A percentile compares a stretch with the other conserved stretches of the same genome.
Conservation (phyloP, 2,888 invertebrate genomes). For the Xestia c-nigrum region DNA sequence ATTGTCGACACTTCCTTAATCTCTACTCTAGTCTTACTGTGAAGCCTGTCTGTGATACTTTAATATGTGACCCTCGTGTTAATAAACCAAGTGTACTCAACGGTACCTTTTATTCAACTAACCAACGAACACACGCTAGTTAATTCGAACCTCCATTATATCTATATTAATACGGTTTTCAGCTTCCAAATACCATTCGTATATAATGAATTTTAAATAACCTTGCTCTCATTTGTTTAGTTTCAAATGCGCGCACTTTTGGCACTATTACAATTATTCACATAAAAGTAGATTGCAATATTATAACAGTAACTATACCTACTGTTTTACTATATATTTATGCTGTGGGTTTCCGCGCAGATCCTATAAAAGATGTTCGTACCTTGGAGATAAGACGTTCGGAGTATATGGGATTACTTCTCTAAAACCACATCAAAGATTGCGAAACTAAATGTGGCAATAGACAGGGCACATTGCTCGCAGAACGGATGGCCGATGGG, state of each 20-base stretch:
- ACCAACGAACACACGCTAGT: too few relatives aligned
- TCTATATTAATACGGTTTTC: background rate
- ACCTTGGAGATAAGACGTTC: background rate
- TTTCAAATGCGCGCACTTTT: constrained; percentile 3
- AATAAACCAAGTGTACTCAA: too few relatives aligned
- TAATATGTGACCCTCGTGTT: too few relatives aligned
- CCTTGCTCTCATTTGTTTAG: constrained; percentile 13
- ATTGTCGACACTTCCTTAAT: too few relatives aligned
- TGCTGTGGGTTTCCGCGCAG: background rate
- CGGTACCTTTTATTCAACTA: too few relatives aligned
- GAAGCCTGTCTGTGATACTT: too few relatives aligned
- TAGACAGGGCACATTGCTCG: too few relatives aligned
- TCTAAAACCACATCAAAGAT: background rate
- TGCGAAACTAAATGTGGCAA: too few relatives aligned
- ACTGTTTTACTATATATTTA: background rate
- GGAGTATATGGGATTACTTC: background rate
- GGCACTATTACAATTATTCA: constrained; percentile 8
- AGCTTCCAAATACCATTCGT: background rate
- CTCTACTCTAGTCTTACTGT: too few relatives aligned
- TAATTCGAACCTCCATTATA: background rate
- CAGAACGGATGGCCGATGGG: too few relatives aligned
- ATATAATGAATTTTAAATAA: background rate
- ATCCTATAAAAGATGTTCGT: background rate
- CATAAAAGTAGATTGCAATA: background rate
- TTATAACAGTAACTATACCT: background rate